Percentiles rank a stretch among this genome's conserved stretches.
phyloP scores from a whole-genome alignment of 2,797 vertebrate genomes.

The Erithacus rubecula region DNA sequence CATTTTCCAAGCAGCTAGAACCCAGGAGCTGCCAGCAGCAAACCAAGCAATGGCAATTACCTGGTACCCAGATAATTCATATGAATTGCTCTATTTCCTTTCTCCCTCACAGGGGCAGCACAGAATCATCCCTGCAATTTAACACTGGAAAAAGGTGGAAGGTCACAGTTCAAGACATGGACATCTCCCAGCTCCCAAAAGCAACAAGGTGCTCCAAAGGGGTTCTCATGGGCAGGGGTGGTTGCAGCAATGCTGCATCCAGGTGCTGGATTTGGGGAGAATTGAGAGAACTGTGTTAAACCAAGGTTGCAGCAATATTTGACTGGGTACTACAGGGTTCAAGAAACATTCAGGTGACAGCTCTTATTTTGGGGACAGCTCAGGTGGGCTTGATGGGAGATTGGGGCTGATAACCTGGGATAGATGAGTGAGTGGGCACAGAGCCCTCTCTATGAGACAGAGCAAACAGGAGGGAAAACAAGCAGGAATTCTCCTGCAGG shows the following conservation, averaged over 20 bases:
- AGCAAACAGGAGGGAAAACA: neutral
- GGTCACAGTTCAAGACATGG: neutral
- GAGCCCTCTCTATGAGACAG: neutral
- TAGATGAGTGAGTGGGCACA: neutral
- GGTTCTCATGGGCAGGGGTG: neutral
- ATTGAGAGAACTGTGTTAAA: neutral
- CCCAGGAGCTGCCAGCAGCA: neutral
- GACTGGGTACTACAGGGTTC: no score
- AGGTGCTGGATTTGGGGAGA: neutral
- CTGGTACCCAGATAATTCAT: neutral
- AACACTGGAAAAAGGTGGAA: neutral
- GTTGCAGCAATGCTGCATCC: neutral
- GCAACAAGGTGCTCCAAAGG: neutral
- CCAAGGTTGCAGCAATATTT: neutral
- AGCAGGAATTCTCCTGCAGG: neutral
- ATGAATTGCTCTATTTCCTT: neutral
- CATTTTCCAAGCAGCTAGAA: neutral
- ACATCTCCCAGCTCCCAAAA: neutral
- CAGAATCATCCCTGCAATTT: neutral
- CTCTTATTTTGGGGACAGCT: neutral
- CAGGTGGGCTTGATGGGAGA: neutral
- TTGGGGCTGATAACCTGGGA: neutral
- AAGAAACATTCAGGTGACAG: neutral
- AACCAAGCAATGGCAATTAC: neutral
- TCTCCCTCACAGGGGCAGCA: neutral